Evolutionary conservation across 2,113 vertebrate species (phyloP).

Genomic region (Paramisgurnus dabryanus): DNA sequence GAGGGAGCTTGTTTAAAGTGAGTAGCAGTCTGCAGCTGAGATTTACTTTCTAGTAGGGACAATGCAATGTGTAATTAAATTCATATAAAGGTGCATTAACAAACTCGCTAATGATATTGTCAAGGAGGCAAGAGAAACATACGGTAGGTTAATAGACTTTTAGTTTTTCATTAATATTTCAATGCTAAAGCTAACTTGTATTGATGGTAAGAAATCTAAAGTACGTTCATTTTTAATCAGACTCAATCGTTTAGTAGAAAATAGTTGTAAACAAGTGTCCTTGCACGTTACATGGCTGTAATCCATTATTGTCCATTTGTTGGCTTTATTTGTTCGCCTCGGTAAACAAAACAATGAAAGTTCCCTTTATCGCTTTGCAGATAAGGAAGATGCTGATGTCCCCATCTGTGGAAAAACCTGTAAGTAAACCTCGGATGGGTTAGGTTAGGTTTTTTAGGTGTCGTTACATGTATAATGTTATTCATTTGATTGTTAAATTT

Average conservation of each 20-base stretch:
- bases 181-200: conserved; percentile 21
- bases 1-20: background rate
- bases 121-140: conserved; percentile 17
- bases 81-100: background rate
- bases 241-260: background rate
- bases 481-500: background rate
- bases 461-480: background rate
- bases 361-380: conserved; percentile 20
- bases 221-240: background rate
- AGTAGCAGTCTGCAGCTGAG: background rate
- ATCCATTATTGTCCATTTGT: background rate
- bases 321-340: background rate
- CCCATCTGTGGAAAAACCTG: conserved; percentile 23
- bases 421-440: conserved; percentile 6
- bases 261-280: background rate
- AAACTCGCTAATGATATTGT: background rate
- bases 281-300: background rate
- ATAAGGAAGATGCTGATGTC: conserved; percentile 30
- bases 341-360: background rate
- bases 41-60: conserved; percentile 19
- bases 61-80: background rate
- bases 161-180: background rate
- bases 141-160: background rate
- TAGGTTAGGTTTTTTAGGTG: no score
- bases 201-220: background rate